A percentile compares a stretch with the other conserved stretches of the same genome.
Evolutionary conservation across 1,140 invertebrate species (phyloP).

Genomic region (Monomorium pharaonis): DNA sequence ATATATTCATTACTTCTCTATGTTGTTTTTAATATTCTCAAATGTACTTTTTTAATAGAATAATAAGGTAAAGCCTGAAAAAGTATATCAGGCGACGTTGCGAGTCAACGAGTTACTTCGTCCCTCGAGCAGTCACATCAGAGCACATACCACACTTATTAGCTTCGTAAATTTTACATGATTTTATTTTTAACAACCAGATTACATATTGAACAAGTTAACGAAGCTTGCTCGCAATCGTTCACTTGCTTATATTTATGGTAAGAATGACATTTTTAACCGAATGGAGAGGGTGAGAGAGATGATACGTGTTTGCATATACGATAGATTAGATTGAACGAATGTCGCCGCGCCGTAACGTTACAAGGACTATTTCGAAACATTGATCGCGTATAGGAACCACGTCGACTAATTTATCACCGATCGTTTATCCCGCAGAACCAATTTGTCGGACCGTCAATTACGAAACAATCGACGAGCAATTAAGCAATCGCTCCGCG

Average conservation of each 20-base stretch:
- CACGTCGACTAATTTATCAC: slow-evolving; percentile 67
- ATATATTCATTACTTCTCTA: background rate
- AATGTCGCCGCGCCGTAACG: background rate
- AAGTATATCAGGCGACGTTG: background rate
- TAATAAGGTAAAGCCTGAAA: slow-evolving; percentile 7
- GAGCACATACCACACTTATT: background rate
- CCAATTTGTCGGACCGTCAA: slow-evolving; percentile 69
- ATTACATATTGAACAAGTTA: background rate
- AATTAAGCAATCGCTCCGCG: slow-evolving; percentile 66
- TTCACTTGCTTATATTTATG: background rate
- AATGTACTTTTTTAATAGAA: slow-evolving; percentile 15
- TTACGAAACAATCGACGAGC: slow-evolving; percentile 68
- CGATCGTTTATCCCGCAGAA: slow-evolving; percentile 60
- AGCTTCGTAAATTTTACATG: background rate
- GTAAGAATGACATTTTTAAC: background rate
- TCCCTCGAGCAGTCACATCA: background rate
- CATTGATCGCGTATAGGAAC: background rate
- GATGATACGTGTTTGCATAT: background rate
- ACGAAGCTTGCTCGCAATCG: background rate
- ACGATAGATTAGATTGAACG: slow-evolving; percentile 35
- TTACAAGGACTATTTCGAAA: slow-evolving; percentile 32
- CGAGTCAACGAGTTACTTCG: background rate
- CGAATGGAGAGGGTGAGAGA: too few species aligned
- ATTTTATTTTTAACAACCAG: slow-evolving; percentile 11
- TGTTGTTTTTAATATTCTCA: background rate